Evolutionary conservation across 2,797 vertebrate genomes (phyloP), one percentile per base, ranked within the genome.

Genomic region (Tiaroga cobitis): DNA sequence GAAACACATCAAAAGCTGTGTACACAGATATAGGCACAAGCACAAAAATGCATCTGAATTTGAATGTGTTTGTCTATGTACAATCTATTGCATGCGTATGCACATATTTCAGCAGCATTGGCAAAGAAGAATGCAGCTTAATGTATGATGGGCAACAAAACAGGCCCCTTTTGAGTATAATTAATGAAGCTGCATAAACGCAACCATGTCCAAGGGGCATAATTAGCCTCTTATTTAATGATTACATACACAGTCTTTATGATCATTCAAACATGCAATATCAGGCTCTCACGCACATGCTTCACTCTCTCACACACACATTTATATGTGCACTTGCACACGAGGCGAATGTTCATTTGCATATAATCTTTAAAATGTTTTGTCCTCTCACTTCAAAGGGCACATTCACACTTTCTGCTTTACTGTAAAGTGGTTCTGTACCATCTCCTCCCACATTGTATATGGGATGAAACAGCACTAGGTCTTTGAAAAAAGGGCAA

Each of bases 331-430:
- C 39, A 46, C 32, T 54, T 37, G 59, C 80, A 81, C 68, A 70
- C 2, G 5, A 79, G n/a, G n/a, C 8, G 26, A 70, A 84, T 29
- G 79, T 72, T 63, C 76, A 80, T 85, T 85, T 80, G 83, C 76
- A 85, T 85, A 85, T 80, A 73, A 80, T 85, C 77, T 80, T 85
- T 85, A 26, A 72, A 85, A 79, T 85, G 77, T 85, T 80, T 80
- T 73, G 68, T 85, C 67, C 76, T 72, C 41, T 85, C 54, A 63
- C 76, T 80, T 85, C 41, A 85, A 72, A 73, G 77, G 77, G 76
- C 77, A 85, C 83, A 85, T 63, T 73, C 76, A 63, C 67, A 80
- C 39, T 73, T 73, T 80, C 29, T 80, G 65, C 67, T n/a, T 70
- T 43, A 61, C 41, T 63, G 68, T 80, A 34, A 80, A 80, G 77